Base-by-base conservation (phyloP, 2,113 vertebrate genomes). In the Amphiprion ocellaris region DNA sequence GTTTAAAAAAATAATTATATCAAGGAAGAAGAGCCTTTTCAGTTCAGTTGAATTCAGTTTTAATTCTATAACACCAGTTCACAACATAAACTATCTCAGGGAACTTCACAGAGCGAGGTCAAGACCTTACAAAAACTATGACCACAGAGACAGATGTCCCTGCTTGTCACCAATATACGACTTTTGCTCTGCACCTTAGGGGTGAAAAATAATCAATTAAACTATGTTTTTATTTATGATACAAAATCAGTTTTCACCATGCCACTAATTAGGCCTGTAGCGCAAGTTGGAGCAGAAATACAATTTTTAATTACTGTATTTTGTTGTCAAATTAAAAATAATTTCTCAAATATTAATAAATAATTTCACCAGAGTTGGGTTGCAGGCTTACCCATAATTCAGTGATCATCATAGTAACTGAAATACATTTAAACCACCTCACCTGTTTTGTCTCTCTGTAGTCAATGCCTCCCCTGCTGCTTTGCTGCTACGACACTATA, bases 371-470 rank as follows among this genome's bases (percentile, higher is more conserved):
- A 21, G 21, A 21, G 21, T 21, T 21, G 21, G 21, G 21, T 21
- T 21, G 21, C 21, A 21, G 21, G 21, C 21, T 21, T 21, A 21
- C 21, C 21, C 21, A 21, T 21, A 21, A 21, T 21, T 21, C 21
- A 21, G 21, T 21, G 21, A 21, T 21, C 21, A 21, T 21, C 21
- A 21, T 21, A 21, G 21, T 21, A 21, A 10, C 53, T 55, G 12
- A 26, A 55, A 12, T n/a, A 10, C 44, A 69, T 56, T 55, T 14
- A 55, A 41, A 69, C 10, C 37, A 39, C 7, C 37, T 44, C 26
- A 26, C 41, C 52, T 69, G 52, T 69, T 69, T 56, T 17, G 19
- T 30, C 26, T 30, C 15, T 58, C 55, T 58, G 37, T 39, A 9
- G 37, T 10, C 37, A 39, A 7, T 9, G 37, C 37, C 5, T 26